Evolutionary conservation across 2,888 invertebrate genomes (phyloP).

Genomic region (Idaea dimidiata): DNA sequence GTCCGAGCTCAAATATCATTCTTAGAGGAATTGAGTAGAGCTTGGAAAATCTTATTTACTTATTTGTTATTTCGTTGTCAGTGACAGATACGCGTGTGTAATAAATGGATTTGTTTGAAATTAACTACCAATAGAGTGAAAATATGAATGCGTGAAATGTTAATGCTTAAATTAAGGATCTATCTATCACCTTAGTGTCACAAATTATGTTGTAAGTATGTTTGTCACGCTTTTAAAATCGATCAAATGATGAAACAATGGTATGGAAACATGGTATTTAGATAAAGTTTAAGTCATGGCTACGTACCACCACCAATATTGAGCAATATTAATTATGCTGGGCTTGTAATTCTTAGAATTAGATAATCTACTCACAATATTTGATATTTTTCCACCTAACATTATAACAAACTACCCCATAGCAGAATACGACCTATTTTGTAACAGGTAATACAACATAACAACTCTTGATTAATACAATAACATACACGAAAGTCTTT

Average conservation of each 20-base stretch:
- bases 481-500: conserved; percentile 52
- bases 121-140: too few species aligned
- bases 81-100: neutral
- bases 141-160: too few species aligned
- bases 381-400: too few species aligned
- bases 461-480: neutral
- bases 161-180: neutral
- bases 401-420: neutral
- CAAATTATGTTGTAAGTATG: neutral
- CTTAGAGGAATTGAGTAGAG: neutral
- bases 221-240: too few species aligned
- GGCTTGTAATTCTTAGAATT: too few species aligned
- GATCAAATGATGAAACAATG: too few species aligned
- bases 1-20: conserved; percentile 6
- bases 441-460: conserved; percentile 7
- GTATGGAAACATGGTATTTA: too few species aligned
- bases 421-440: conserved; percentile 1
- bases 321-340: too few species aligned
- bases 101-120: neutral
- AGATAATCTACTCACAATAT: too few species aligned
- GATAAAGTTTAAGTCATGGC: too few species aligned
- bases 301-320: too few species aligned
- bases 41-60: neutral
- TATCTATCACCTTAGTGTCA: too few species aligned
- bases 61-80: neutral